phyloP scores from a whole-genome alignment of 2,888 invertebrate genomes.

The Mycalesis mineus region DNA sequence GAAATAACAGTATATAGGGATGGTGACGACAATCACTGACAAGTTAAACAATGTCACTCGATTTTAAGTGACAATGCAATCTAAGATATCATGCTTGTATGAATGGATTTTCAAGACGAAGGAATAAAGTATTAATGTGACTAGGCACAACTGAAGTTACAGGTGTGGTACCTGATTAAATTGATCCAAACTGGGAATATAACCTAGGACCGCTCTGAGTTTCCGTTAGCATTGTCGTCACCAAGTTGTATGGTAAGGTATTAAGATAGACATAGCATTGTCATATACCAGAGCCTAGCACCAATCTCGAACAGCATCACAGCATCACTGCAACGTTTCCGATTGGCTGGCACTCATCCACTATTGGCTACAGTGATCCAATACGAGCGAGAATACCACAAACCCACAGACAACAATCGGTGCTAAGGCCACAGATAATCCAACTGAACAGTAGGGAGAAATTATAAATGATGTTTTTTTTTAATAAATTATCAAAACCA shows the following conservation, averaged over 20 bases:
- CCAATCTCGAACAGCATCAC: not conserved
- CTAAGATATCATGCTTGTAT: too few species aligned
- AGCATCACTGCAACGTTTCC: not conserved
- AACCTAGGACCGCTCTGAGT: not conserved
- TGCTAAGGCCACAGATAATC: conserved; percentile 35
- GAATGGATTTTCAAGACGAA: too few species aligned
- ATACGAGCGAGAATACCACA: not conserved
- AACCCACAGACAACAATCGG: not conserved
- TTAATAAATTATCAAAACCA: conserved; percentile 54
- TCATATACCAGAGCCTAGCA: conserved; percentile 42
- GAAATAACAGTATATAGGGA: conserved; percentile 6
- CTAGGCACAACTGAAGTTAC: too few species aligned
- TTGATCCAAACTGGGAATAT: not conserved
- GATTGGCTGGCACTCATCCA: not conserved
- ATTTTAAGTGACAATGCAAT: too few species aligned
- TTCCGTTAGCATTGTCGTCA: not conserved
- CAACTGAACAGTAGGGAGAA: conserved; percentile 60
- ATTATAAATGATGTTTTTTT: conserved; percentile 30
- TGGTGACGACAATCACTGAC: not conserved
- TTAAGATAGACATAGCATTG: conserved; percentile 65
- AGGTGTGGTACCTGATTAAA: not conserved
- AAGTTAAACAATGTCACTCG: too few species aligned
- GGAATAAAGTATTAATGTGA: too few species aligned
- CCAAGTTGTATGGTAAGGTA: not conserved
- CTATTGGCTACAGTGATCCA: not conserved